phyloP scores from a whole-genome alignment of 1,140 invertebrate species.

The Akabosia matsudoensis region DNA sequence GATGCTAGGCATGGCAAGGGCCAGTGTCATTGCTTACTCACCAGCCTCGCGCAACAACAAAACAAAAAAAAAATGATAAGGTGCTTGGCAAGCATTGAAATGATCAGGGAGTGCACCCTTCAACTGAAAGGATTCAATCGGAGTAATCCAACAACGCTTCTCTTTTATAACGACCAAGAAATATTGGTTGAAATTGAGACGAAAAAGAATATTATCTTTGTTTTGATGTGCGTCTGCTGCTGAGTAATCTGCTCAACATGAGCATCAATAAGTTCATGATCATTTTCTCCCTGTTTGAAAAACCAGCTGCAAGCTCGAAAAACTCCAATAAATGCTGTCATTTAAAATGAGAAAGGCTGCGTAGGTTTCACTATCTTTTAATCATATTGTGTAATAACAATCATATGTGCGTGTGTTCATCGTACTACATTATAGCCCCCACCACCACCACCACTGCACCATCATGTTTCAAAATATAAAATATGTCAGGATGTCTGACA shows the following conservation, averaged over 20 bases:
- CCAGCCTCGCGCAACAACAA: no score
- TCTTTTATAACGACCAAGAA: background rate
- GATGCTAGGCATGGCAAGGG: no score
- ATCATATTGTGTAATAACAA: background rate
- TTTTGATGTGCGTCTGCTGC: background rate
- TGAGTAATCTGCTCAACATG: background rate
- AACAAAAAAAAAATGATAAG: background rate
- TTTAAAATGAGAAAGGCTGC: background rate
- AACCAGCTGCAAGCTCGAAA: background rate
- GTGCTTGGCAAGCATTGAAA: background rate
- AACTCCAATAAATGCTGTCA: background rate
- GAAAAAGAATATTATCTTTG: constrained; percentile 17
- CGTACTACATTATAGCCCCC: no score
- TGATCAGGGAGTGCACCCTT: background rate
- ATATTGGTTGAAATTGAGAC: constrained; percentile 3
- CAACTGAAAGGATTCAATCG: constrained; percentile 5
- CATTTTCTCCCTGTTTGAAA: background rate
- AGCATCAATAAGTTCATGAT: background rate
- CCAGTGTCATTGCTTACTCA: no score
- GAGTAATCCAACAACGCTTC: constrained; percentile 3
- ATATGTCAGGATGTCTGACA: background rate
- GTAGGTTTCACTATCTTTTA: no score
- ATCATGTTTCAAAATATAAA: background rate
- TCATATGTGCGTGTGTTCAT: background rate
- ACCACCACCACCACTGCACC: background rate